Conservation (phyloP, 2,113 vertebrate genomes). For the Suricata suricatta region DNA sequence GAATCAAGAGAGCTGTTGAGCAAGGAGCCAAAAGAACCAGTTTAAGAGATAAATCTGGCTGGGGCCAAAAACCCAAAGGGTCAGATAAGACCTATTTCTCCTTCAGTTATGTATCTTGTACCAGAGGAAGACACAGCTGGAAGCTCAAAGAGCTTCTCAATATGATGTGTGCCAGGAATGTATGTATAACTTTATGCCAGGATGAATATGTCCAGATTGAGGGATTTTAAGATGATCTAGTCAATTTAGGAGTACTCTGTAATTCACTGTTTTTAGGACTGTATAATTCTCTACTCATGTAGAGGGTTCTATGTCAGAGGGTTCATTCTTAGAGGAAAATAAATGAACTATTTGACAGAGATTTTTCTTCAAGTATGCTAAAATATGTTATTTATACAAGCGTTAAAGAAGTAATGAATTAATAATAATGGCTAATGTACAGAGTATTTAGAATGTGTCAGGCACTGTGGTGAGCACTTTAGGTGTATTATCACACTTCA, state of each 20-base stretch:
- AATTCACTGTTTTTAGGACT: neutral
- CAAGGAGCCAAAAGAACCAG: neutral
- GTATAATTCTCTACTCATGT: neutral
- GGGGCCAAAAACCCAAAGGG: too few species aligned
- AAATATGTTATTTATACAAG: neutral
- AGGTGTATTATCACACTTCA: neutral
- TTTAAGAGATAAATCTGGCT: neutral
- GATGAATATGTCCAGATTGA: neutral
- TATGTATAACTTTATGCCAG: neutral
- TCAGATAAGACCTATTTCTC: neutral
- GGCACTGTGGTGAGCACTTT: neutral
- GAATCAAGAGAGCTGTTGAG: neutral
- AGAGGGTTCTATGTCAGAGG: neutral
- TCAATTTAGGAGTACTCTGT: neutral
- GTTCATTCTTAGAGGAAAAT: neutral
- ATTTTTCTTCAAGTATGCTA: conserved; percentile 3
- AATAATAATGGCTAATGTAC: neutral
- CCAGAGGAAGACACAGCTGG: neutral
- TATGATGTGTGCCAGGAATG: neutral
- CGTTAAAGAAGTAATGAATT: neutral
- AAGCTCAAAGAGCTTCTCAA: neutral
- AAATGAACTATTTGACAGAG: neutral
- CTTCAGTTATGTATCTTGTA: neutral
- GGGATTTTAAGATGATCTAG: neutral
- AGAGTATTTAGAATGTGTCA: neutral